phyloP scores from a whole-genome alignment of 2,113 vertebrate genomes.

The Pituophis catenifer region DNA sequence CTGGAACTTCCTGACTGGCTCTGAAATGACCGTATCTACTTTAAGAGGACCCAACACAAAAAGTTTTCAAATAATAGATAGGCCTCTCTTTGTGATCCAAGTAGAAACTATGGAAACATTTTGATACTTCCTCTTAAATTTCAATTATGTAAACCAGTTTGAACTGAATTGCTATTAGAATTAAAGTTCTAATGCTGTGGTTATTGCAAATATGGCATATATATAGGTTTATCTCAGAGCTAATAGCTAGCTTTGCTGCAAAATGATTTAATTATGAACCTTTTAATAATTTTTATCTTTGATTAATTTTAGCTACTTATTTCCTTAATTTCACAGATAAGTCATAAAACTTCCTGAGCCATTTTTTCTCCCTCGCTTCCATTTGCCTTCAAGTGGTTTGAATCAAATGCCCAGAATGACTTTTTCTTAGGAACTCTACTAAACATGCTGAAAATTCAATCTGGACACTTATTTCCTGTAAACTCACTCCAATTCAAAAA shows the following conservation, averaged over 20 bases:
- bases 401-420: background rate
- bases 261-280: background rate
- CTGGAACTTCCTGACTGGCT: background rate
- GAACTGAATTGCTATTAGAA: background rate
- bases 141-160: background rate
- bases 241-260: background rate
- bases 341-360: background rate
- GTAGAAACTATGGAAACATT: background rate
- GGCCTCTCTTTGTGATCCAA: background rate
- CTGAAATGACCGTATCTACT: background rate
- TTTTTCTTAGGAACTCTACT: background rate
- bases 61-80: background rate
- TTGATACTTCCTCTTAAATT: background rate
- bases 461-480: background rate
- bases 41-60: background rate
- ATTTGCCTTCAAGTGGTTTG: background rate
- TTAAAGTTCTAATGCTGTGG: background rate
- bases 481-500: background rate
- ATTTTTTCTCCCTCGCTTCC: background rate
- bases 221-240: background rate
- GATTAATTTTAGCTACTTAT: background rate
- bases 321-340: background rate
- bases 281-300: background rate
- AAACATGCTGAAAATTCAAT: background rate
- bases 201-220: background rate